Percentiles rank a stretch among this genome's conserved stretches.
phyloP scores from a whole-genome alignment of 2,797 vertebrate species.

The Spea hammondii region DNA sequence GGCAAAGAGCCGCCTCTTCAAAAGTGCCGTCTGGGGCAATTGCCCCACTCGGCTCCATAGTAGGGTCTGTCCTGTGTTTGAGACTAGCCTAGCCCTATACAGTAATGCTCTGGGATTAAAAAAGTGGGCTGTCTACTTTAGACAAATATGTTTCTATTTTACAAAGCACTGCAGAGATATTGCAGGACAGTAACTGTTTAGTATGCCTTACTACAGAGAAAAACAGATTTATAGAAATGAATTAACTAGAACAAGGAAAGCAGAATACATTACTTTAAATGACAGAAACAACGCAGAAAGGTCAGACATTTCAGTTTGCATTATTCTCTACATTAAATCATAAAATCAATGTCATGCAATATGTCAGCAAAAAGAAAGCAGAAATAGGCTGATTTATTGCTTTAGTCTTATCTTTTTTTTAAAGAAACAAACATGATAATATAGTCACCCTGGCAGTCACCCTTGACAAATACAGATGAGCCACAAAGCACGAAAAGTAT shows the following conservation, averaged over 20 bases:
- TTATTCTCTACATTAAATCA: conserved; percentile 20
- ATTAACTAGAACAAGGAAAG: conserved; percentile 14
- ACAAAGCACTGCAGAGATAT: no score
- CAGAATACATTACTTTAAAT: conserved; percentile 11
- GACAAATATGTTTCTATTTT: no score
- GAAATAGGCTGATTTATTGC: conserved; percentile 15
- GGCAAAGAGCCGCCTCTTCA: no score
- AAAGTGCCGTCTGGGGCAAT: no score
- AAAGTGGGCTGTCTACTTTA: no score
- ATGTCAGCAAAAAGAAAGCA: conserved; percentile 1
- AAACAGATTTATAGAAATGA: neutral
- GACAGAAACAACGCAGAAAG: conserved; percentile 6
- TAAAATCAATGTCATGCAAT: conserved; percentile 27
- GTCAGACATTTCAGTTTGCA: conserved; percentile 20
- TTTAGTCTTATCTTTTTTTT: conserved; percentile 12
- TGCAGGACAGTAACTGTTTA: no score
- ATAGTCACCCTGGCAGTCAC: neutral
- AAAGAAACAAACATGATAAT: neutral
- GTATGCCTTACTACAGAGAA: neutral
- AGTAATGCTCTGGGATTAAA: no score
- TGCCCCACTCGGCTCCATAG: no score
- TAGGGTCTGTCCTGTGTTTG: no score
- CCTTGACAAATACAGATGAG: neutral
- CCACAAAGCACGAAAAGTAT: neutral
- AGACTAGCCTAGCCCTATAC: no score